A percentile compares a stretch with the other conserved stretches of the same genome.
Evolutionary conservation across 2,113 vertebrate species (phyloP).

Genomic region (Cryptomyrus ogoouensis): DNA sequence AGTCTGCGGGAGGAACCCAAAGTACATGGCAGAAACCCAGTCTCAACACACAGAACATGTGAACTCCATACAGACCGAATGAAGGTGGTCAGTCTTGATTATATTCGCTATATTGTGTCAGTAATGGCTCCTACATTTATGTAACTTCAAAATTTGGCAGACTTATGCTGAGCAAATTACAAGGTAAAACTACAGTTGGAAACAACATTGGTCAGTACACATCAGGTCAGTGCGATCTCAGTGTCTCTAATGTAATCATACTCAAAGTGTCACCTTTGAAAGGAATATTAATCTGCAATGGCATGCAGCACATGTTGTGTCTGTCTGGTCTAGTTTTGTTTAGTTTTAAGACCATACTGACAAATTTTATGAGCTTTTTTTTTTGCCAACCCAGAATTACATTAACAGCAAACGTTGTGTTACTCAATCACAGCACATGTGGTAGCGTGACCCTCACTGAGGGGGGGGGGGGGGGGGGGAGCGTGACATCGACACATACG

Average conservation of each 20-base stretch:
- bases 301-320: neutral
- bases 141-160: neutral
- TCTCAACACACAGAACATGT: neutral
- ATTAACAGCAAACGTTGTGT: neutral
- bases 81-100: neutral
- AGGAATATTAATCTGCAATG: neutral
- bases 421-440: neutral
- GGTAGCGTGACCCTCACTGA: neutral
- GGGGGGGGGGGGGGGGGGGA: neutral
- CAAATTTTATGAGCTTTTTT: neutral
- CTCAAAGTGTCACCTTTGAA: neutral
- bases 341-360: conserved; percentile 5
- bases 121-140: neutral
- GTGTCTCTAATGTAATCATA: neutral
- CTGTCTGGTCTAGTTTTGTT: neutral
- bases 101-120: neutral
- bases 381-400: neutral
- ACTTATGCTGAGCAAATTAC: neutral
- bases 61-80: neutral
- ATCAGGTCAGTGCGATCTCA: neutral
- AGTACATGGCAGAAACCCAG: neutral
- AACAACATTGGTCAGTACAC: neutral
- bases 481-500: neutral
- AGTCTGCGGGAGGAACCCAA: neutral
- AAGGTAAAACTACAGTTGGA: neutral